Evolutionary conservation across 2,113 vertebrate species (phyloP), one percentile per base, ranked within the genome.

Genomic region (Panurus biarmicus): DNA sequence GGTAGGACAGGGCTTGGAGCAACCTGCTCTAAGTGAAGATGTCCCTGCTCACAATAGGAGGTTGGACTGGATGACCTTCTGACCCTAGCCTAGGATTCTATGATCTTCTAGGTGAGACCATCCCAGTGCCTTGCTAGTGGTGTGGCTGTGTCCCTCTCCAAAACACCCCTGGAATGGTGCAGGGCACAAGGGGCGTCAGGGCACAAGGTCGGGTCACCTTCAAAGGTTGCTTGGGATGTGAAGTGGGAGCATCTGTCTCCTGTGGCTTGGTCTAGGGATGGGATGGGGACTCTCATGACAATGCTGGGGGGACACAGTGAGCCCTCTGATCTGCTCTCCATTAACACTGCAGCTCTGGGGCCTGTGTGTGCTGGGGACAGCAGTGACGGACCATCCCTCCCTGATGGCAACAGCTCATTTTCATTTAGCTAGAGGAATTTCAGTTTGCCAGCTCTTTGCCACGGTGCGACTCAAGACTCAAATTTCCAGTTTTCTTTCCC

Each of bases 361-460:
- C 20, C 33, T 57, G 23, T 7, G 53, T 3, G 58, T n/a, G 57
- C 44, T 4, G 7, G 5, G 11, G 51, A n/a, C 42, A 85, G 51
- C 1, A 0, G 14, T 14, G 6, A 44, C 11, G 2, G 29, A 24
- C 6, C 10, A 64, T 19, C n/a, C 25, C 35, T 50, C 42, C 56
- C 44, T 12, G 42, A 18, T 20, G 73, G 51, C 22, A 4, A 44
- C 48, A 48, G 61, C 87, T 93, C 65, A 89, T 94, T 96, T 95
- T 81, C 94, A 91, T 93, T 93, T 94, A 95, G 89, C 91, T 44
- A 47, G 89, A 91, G 35, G 28, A 86, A 95, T 87, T 93, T 64
- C 14, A 3, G 22, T 91, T 78, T 67, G 56, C 67, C 0, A 18
- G 40, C 48, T 71, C 17, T 82, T 93, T 1, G 1, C 29, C 69